These are phyloP conservation scores for Cephus pulcher DNA, from an alignment of 2,888 invertebrate genomes.

Conservation along the genomic window DNA sequence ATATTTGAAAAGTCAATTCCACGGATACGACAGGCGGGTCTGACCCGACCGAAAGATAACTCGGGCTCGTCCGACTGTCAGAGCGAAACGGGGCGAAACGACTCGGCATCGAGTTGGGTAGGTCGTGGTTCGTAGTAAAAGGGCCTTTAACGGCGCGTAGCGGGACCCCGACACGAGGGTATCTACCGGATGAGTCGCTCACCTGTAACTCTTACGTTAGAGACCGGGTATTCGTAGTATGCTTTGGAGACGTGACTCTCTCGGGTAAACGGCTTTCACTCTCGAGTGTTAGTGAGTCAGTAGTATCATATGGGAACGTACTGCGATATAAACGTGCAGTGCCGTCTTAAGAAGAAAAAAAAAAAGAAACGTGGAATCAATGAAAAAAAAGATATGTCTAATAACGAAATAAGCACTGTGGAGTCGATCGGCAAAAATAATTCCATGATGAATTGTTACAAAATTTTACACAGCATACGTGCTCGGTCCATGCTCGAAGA, in stretches of 20 bases:
- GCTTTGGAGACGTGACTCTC: conserved; percentile 10
- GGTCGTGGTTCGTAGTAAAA: background rate
- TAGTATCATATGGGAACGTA: conserved; percentile 30
- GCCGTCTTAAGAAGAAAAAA: background rate
- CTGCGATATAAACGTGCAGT: background rate
- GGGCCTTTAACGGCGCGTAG: background rate
- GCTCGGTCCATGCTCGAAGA: background rate
- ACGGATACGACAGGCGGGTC: background rate
- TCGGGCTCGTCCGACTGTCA: background rate
- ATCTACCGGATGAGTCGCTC: background rate
- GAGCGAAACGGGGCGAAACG: background rate
- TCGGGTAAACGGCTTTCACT: conserved; percentile 47
- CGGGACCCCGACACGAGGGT: background rate
- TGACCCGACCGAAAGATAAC: background rate
- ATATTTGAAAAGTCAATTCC: background rate
- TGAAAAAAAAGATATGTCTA: background rate
- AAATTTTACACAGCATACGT: background rate
- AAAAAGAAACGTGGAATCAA: background rate
- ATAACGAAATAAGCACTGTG: background rate
- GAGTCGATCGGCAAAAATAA: background rate
- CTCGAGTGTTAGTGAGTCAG: conserved; percentile 43
- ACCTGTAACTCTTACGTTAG: background rate
- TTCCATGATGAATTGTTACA: background rate
- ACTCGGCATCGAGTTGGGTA: background rate
- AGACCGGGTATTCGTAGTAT: background rate